phyloP scores from a whole-genome alignment of 2,888 invertebrate species.

The Archips crataeganus region DNA sequence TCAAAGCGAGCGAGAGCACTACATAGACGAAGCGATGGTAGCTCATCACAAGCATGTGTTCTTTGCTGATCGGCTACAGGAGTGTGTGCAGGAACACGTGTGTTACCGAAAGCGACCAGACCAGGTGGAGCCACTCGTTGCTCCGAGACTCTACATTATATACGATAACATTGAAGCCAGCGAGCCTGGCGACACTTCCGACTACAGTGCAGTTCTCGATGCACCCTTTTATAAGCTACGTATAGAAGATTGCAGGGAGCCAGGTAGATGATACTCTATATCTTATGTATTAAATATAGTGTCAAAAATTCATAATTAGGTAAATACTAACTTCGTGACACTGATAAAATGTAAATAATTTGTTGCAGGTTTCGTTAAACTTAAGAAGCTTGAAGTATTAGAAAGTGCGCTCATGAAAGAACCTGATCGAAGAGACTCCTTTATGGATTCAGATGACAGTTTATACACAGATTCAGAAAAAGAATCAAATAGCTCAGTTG shows the following conservation, averaged over 20 bases:
- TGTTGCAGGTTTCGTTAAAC: slow-evolving; percentile 85
- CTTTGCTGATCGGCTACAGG: slow-evolving; percentile 89
- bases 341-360: background rate
- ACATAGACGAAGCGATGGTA: slow-evolving; percentile 82
- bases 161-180: slow-evolving; percentile 91
- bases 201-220: slow-evolving; percentile 86
- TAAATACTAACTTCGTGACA: background rate
- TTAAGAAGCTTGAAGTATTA: slow-evolving; percentile 82
- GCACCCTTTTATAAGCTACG: slow-evolving; percentile 88
- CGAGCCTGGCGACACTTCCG: slow-evolving; percentile 86
- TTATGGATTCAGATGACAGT: slow-evolving; percentile 67
- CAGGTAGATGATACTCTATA: slow-evolving; percentile 57
- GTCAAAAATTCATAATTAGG: background rate
- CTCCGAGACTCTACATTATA: slow-evolving; percentile 88
- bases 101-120: slow-evolving; percentile 74
- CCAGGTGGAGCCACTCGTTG: slow-evolving; percentile 84
- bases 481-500: slow-evolving; percentile 75
- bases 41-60: slow-evolving; percentile 88
- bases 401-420: slow-evolving; percentile 74
- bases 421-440: slow-evolving; percentile 50
- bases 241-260: slow-evolving; percentile 83
- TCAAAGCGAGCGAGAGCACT: slow-evolving; percentile 76
- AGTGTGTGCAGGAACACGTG: slow-evolving; percentile 87
- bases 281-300: slow-evolving; percentile 19
- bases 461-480: slow-evolving; percentile 78